phyloP scores from a whole-genome alignment of 2,888 invertebrate species.

The Thumatha senex region DNA sequence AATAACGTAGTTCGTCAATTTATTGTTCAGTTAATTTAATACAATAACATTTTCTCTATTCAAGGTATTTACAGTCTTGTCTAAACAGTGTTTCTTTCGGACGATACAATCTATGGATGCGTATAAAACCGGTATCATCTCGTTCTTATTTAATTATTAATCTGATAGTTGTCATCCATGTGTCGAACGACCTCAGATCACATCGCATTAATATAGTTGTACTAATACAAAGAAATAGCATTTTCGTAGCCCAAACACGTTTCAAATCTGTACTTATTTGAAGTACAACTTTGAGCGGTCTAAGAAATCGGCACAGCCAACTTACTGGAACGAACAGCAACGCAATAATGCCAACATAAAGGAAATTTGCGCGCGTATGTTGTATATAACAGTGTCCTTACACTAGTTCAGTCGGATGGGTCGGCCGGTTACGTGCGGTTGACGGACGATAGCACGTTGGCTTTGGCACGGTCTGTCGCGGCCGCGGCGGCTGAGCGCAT shows the following conservation, averaged over 20 bases:
- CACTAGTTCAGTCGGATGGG: conserved; percentile 22
- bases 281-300: not conserved
- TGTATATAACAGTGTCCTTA: conserved; percentile 8
- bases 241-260: not conserved
- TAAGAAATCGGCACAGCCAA: not conserved
- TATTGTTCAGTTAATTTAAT: too few species aligned
- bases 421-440: conserved; percentile 63
- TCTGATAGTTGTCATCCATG: not conserved
- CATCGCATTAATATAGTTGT: too few species aligned
- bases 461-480: conserved; percentile 91
- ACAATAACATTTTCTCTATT: too few species aligned
- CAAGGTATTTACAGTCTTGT: too few species aligned
- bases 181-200: not conserved
- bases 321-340: not conserved
- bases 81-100: too few species aligned
- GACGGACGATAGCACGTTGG: conserved; percentile 79
- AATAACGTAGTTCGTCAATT: too few species aligned
- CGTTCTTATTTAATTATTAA: not conserved
- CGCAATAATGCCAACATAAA: not conserved
- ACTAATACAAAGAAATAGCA: not conserved
- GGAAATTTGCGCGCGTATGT: not conserved
- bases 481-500: conserved; percentile 92
- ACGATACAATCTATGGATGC: too few species aligned
- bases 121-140: not conserved
- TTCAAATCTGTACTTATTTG: not conserved